Evolutionary conservation across 2,113 vertebrate genomes (phyloP).

Genomic region (Cynoglossus semilaevis): DNA sequence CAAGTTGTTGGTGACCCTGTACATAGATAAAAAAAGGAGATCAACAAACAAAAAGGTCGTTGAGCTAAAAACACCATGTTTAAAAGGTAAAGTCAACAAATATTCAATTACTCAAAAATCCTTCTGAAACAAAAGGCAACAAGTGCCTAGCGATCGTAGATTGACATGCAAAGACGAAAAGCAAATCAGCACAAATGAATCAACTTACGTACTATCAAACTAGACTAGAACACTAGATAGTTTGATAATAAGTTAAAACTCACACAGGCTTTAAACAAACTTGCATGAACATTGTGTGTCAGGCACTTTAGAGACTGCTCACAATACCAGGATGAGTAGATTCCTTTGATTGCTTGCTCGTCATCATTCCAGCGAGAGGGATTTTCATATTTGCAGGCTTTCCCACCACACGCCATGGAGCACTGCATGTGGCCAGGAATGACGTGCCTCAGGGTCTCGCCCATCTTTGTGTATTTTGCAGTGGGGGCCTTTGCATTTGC

Average conservation of each 20-base stretch:
- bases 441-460: slow-evolving; percentile 90
- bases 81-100: no score
- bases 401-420: slow-evolving; percentile 94
- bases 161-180: not conserved
- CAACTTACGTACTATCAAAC: slow-evolving; percentile 1
- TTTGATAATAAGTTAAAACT: no score
- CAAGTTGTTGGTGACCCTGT: slow-evolving; percentile 93
- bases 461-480: slow-evolving; percentile 94
- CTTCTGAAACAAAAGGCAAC: not conserved
- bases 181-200: slow-evolving; percentile 14
- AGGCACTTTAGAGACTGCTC: not conserved
- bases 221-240: no score
- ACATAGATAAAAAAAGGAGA: not conserved
- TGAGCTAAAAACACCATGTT: no score
- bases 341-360: slow-evolving; percentile 89
- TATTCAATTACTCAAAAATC: not conserved
- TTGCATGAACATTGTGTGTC: not conserved
- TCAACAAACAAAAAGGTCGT: not conserved
- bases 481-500: slow-evolving; percentile 81
- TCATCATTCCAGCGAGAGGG: slow-evolving; percentile 88
- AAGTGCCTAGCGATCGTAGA: not conserved
- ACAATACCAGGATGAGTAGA: slow-evolving; percentile 93
- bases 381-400: slow-evolving; percentile 96
- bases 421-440: slow-evolving; percentile 95
- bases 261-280: no score